Percentiles rank a stretch among this genome's conserved stretches.
Evolutionary conservation across 2,888 invertebrate species (phyloP).

Genomic region (Molorchus minor): DNA sequence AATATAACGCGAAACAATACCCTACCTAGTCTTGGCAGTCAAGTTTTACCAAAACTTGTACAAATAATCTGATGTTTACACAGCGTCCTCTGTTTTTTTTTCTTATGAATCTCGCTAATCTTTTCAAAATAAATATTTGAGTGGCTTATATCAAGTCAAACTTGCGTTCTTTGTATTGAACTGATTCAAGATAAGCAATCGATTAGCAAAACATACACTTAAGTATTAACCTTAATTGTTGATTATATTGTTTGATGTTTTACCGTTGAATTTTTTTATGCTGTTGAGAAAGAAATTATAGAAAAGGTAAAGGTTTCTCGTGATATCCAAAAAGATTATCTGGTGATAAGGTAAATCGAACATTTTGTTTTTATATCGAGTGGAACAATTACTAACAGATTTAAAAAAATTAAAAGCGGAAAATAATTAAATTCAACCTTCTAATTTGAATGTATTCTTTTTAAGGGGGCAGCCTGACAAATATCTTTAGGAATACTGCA

Average conservation of each 20-base stretch:
- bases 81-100: background rate
- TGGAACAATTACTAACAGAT: no score
- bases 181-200: conserved; percentile 41
- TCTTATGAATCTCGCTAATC: conserved; percentile 15
- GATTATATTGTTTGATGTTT: conserved; percentile 32
- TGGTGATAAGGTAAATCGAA: background rate
- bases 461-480: no score
- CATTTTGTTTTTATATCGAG: background rate
- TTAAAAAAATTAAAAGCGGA: no score
- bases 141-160: conserved; percentile 35
- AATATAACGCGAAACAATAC: conserved; percentile 31
- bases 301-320: background rate
- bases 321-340: background rate
- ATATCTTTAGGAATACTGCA: no score
- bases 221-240: conserved; percentile 37
- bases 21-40: conserved; percentile 29
- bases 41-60: conserved; percentile 3
- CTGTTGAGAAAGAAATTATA: background rate
- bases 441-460: no score
- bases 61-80: conserved; percentile 14
- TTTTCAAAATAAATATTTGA: conserved; percentile 37
- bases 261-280: conserved; percentile 9
- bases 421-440: no score
- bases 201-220: conserved; percentile 42
- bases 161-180: conserved; percentile 30